Percentiles rank a stretch among this genome's conserved stretches.
phyloP scores from a whole-genome alignment of 2,113 vertebrate genomes.

The Nipponia nippon region DNA sequence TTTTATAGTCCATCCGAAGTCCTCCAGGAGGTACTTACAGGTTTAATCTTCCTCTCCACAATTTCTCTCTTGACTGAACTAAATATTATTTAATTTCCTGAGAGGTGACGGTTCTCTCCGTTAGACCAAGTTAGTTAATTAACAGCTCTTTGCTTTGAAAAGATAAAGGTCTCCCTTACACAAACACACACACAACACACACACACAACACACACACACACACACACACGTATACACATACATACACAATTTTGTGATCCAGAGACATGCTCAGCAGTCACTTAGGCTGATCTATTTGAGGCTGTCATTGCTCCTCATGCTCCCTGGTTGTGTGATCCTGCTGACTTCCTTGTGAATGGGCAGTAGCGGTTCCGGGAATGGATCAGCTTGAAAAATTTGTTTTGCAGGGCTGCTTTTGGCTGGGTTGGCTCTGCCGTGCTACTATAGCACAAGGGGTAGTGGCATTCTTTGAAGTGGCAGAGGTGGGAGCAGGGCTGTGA shows the following conservation, averaged over 20 bases:
- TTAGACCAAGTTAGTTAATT: neutral
- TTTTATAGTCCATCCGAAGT: neutral
- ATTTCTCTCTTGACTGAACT: neutral
- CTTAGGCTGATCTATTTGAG: neutral
- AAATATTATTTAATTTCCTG: neutral
- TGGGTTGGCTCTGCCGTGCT: neutral
- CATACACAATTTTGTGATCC: neutral
- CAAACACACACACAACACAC: neutral
- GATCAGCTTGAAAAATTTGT: neutral
- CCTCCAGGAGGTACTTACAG: neutral
- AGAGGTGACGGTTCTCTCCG: neutral
- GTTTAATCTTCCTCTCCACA: neutral
- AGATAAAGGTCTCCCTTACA: neutral
- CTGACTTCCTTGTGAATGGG: neutral
- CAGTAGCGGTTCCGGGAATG: neutral
- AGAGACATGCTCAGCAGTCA: accelerated
- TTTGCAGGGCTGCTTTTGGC: neutral
- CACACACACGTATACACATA: too few species aligned
- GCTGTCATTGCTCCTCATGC: neutral
- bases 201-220: neutral
- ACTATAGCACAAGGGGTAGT: neutral
- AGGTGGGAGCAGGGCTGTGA: neutral
- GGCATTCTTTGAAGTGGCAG: neutral
- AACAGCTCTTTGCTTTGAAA: neutral
- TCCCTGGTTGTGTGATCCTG: neutral